These are phyloP conservation scores for Pemphigus obesinymphae DNA, from an alignment of 1,140 invertebrate genomes.

Conservation along the genomic window DNA sequence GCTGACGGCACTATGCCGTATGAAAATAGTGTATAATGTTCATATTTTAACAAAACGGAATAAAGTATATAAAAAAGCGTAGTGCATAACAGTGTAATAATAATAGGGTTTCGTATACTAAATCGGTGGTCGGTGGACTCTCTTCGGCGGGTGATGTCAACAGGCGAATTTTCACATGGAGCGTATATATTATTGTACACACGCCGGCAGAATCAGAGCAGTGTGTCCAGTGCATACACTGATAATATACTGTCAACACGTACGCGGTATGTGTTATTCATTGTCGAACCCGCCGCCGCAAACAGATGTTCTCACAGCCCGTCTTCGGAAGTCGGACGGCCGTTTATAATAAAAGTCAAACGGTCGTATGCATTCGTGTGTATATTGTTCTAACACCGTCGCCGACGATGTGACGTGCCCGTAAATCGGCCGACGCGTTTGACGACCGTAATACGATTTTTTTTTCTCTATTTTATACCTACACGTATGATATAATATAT, in stretches of 20 bases:
- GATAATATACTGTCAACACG: neutral
- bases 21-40: too few species aligned
- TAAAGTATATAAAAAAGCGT: too few species aligned
- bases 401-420: neutral
- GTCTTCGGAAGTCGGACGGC: constrained; percentile 6
- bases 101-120: too few species aligned
- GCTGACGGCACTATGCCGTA: too few species aligned
- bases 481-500: too few species aligned
- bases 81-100: too few species aligned
- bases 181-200: neutral
- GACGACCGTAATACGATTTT: neutral
- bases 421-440: neutral
- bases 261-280: neutral
- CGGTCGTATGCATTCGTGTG: neutral
- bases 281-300: neutral
- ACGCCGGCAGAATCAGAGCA: too few species aligned
- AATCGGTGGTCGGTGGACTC: neutral
- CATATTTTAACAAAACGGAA: too few species aligned
- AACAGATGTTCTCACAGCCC: constrained; percentile 34
- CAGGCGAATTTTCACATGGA: neutral
- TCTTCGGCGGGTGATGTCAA: neutral
- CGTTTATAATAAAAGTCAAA: neutral
- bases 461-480: neutral
- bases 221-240: neutral
- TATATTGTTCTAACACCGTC: neutral